Evolutionary conservation across 2,113 vertebrate genomes (phyloP), one percentile per base, ranked within the genome.

Genomic region (Perca flavescens): DNA sequence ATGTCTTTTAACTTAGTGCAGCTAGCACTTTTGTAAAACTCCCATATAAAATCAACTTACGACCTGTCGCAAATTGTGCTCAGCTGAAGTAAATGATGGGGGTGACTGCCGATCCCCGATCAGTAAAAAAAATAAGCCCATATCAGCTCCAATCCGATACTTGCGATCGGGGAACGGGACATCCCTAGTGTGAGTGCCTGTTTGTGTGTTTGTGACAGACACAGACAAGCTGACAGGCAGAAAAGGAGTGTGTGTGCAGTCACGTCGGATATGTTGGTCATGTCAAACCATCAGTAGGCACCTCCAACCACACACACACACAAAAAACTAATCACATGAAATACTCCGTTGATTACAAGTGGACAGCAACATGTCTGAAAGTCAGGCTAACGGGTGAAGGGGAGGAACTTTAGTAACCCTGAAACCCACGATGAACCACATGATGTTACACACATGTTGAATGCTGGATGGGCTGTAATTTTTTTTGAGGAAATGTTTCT

Each of bases 271-370:
- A 72, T 72, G 71, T 22, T 56, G n/a, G 17, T 47, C 36, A 69
- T 52, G n/a, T 14, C 21, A 54, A 74, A 75, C 71, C 1, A 3
- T 68, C 67, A 63, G 15, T 21, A 52, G 43, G 77, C 79, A 60
- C 76, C 19, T 63, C 40, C 21, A 77, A 8, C 46, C 61, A 43
- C 34, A 61, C 5, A 53, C 5, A 53, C 28, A 40, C 50, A 54
- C 49, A 75, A 31, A 31, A 28, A 28, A 28, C 28, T 28, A 28
- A 28, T 77, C 80, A 75, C 85, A 61, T 82, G 68, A 68, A 68
- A 71, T 2, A 0, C 53, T 83, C 85, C 77, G 76, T 76, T 80
- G 82, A 89, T 79, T 69, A 54, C 19, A 9, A 65, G 31, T 54
- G 14, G 34, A 77, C 5, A 2, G 56, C 74, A 64, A 10, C 56